These are phyloP conservation scores for Rhagologus leucostigma DNA, from an alignment of 2,113 vertebrate species.

Conservation along the genomic window DNA sequence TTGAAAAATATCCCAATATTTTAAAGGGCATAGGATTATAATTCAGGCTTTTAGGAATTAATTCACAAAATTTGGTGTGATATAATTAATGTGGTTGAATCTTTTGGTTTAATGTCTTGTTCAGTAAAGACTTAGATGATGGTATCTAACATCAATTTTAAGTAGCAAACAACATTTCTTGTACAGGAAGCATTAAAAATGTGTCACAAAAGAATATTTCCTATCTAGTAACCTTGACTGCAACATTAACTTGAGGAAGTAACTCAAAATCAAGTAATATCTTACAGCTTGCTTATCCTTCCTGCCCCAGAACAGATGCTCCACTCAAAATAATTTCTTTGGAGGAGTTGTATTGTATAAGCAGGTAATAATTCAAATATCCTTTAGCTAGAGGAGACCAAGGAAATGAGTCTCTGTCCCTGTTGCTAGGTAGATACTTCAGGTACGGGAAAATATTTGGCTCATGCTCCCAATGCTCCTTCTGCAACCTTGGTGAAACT, in stretches of 20 bases:
- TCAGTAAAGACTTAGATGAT: neutral
- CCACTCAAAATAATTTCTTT: neutral
- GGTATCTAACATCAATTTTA: neutral
- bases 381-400: neutral
- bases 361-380: neutral
- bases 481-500: neutral
- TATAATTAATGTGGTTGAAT: neutral
- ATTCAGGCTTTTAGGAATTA: neutral
- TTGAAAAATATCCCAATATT: neutral
- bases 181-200: neutral
- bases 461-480: neutral
- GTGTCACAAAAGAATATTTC: neutral
- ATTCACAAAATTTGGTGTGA: neutral
- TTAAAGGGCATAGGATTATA: neutral
- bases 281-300: neutral
- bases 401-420: neutral
- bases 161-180: neutral
- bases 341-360: neutral
- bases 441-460: neutral
- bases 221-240: neutral
- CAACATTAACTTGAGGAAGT: neutral
- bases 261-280: neutral
- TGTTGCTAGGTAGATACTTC: neutral
- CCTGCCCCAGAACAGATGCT: neutral
- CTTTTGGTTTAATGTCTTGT: conserved; percentile 1